Conservation (phyloP, 2,888 invertebrate genomes). For the Rhingia campestris region DNA sequence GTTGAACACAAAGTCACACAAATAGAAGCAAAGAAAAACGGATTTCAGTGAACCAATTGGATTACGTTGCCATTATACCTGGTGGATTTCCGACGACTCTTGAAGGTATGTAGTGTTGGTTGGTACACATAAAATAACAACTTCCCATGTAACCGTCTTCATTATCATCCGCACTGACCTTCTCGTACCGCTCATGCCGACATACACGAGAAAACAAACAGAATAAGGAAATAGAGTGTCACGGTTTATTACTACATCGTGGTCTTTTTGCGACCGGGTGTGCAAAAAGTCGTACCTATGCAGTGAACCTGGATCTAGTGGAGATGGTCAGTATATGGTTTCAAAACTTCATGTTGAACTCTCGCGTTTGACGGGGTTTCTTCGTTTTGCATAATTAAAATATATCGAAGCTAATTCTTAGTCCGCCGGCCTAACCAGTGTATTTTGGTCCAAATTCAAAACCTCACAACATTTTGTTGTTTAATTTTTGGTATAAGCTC, state of each 20-base stretch:
- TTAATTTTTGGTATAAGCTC: background rate
- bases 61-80: slow-evolving; percentile 41
- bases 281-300: slow-evolving; percentile 4
- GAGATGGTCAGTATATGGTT: slow-evolving; percentile 9
- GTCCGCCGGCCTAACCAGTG: background rate
- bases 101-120: slow-evolving; percentile 20
- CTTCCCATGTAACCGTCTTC: slow-evolving; percentile 18
- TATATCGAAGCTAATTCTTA: slow-evolving; percentile 1
- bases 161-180: slow-evolving; percentile 44
- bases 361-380: background rate
- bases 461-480: background rate
- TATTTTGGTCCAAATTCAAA: background rate
- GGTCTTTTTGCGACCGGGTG: slow-evolving; percentile 21
- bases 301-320: background rate
- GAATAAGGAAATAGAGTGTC: slow-evolving; percentile 48
- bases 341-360: background rate
- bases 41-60: slow-evolving; percentile 54
- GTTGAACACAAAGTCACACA: no score
- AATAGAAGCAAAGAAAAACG: background rate
- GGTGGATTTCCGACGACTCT: slow-evolving; percentile 13
- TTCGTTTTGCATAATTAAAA: background rate
- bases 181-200: slow-evolving; percentile 9
- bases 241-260: slow-evolving; percentile 35
- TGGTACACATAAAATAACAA: background rate
- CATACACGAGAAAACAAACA: background rate